Evolutionary conservation across 2,888 invertebrate genomes (phyloP).

Genomic region (Hermodice carunculata): DNA sequence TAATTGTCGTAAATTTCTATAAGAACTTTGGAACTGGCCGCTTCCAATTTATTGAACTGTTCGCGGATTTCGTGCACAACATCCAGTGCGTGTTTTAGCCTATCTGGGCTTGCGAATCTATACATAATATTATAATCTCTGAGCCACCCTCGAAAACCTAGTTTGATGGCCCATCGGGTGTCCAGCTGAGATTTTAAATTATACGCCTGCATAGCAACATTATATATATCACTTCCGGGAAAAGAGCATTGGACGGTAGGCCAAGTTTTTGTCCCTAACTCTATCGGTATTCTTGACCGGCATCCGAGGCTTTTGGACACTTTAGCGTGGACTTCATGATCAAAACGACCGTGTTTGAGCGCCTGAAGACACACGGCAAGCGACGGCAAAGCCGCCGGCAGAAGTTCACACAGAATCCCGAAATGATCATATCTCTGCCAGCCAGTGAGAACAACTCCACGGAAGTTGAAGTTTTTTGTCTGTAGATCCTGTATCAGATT

Average conservation of each 20-base stretch:
- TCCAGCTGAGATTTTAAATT: no score
- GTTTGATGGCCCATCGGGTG: no score
- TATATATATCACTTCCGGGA: slow-evolving; percentile 72
- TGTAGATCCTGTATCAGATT: slow-evolving; percentile 55
- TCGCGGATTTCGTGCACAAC: no score
- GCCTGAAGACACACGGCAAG: slow-evolving; percentile 53
- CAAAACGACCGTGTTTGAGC: slow-evolving; percentile 35
- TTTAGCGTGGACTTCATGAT: slow-evolving; percentile 44
- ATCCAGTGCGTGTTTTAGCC: no score
- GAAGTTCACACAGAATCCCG: slow-evolving; percentile 70
- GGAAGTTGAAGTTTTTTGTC: slow-evolving; percentile 51
- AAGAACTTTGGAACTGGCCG: no score
- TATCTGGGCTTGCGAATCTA: no score
- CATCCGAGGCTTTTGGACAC: slow-evolving; percentile 55
- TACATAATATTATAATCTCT: no score
- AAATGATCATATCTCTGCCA: slow-evolving; percentile 72
- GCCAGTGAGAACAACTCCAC: slow-evolving; percentile 70
- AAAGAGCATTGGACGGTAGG: slow-evolving; percentile 68
- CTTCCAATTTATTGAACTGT: no score
- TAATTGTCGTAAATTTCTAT: no score
- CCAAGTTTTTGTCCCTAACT: slow-evolving; percentile 49
- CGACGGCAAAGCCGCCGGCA: slow-evolving; percentile 70
- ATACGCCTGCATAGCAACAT: no score
- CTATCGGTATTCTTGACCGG: slow-evolving; percentile 48
- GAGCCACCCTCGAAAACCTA: no score